Conservation (phyloP, 1,140 invertebrate genomes). For the Metopolophium dirhodum region DNA sequence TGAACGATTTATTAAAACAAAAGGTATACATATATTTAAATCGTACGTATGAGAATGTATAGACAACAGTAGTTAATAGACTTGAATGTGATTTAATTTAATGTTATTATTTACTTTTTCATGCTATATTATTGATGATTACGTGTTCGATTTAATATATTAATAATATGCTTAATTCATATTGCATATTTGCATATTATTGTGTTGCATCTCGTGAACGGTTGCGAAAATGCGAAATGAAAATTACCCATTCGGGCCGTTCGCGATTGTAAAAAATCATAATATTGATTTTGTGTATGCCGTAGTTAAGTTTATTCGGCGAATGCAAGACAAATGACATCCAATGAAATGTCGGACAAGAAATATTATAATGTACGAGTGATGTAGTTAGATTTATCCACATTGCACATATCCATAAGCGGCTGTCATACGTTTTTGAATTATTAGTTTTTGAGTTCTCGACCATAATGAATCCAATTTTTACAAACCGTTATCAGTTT, state of each 20-base stretch:
- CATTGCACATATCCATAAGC: background rate
- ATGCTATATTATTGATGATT: background rate
- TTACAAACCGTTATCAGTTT: slow-evolving; percentile 10
- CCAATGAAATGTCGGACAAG: background rate
- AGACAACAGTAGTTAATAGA: background rate
- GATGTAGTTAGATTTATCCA: background rate
- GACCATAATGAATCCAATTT: background rate
- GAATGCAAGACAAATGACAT: background rate
- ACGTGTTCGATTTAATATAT: background rate
- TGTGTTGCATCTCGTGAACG: background rate
- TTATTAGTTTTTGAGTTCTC: background rate
- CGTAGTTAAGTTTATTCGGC: background rate
- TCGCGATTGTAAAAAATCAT: background rate
- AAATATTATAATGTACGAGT: background rate
- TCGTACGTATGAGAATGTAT: background rate
- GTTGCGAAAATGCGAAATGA: background rate
- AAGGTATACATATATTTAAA: background rate
- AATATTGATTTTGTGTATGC: background rate
- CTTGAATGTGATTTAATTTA: background rate
- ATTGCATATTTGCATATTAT: background rate
- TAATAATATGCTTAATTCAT: too few relatives aligned
- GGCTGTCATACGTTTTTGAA: background rate
- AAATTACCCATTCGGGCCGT: background rate
- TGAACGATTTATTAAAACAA: background rate
- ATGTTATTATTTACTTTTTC: background rate